phyloP scores from a whole-genome alignment of 2,888 invertebrate genomes.

The Cecidostiba fungosa region DNA sequence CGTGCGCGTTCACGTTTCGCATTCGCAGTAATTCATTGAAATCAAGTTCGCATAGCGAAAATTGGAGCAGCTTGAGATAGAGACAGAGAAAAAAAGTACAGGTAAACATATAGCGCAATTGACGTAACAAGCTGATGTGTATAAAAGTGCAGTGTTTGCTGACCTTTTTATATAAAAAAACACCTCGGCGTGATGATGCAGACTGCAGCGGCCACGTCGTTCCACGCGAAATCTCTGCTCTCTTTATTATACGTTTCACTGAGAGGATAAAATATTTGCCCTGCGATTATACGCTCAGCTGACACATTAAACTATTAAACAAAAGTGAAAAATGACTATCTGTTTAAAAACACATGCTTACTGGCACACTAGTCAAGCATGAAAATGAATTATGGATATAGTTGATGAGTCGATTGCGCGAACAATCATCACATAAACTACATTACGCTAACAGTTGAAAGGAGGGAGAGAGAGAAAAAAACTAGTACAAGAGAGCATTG shows the following conservation, averaged over 20 bases:
- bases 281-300: too few species aligned
- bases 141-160: constrained; percentile 18
- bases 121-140: neutral
- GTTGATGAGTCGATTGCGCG: too few species aligned
- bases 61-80: neutral
- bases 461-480: too few species aligned
- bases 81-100: neutral
- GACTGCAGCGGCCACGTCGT: too few species aligned
- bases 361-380: too few species aligned
- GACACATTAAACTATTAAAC: too few species aligned
- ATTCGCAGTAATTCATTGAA: constrained; percentile 4
- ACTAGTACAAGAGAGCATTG: too few species aligned
- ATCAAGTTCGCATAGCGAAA: neutral
- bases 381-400: too few species aligned
- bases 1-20: neutral
- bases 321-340: too few species aligned
- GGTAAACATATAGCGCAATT: neutral
- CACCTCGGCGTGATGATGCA: neutral
- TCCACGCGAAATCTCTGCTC: constrained; percentile 13
- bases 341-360: too few species aligned
- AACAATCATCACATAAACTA: too few species aligned
- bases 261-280: neutral
- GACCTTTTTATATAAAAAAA: constrained; percentile 32
- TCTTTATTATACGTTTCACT: neutral
- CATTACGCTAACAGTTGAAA: too few species aligned